phyloP scores from a whole-genome alignment of 2,113 vertebrate genomes.

The Poecile atricapillus region DNA sequence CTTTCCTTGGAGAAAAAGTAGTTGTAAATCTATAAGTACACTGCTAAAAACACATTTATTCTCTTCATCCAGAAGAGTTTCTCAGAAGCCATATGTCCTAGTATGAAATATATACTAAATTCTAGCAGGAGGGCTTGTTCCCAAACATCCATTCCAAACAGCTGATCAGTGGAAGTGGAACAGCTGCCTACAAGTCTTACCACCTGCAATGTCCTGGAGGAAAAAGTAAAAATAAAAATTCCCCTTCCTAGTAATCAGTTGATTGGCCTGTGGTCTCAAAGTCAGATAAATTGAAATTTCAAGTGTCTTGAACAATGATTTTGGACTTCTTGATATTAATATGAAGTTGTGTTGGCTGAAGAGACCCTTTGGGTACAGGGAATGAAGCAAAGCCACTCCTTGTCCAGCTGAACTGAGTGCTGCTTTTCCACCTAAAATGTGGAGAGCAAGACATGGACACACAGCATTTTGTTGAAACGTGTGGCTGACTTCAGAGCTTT shows the following conservation, averaged over 20 bases:
- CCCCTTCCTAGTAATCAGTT: accelerated
- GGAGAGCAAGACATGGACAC: background rate
- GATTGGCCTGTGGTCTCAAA: background rate
- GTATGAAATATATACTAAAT: background rate
- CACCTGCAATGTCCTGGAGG: background rate
- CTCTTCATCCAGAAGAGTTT: background rate
- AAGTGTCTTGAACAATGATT: background rate
- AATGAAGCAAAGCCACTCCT: background rate
- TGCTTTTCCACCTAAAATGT: background rate
- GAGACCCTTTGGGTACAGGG: background rate
- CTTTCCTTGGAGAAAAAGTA: background rate
- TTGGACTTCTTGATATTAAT: background rate
- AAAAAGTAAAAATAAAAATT: background rate
- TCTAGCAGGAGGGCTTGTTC: background rate
- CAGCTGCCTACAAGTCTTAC: background rate
- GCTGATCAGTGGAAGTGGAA: background rate
- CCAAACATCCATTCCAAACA: background rate
- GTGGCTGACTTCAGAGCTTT: background rate
- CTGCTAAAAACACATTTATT: background rate
- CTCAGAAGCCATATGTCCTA: background rate
- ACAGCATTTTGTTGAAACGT: background rate
- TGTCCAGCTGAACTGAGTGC: background rate
- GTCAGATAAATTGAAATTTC: background rate
- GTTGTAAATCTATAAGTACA: background rate
- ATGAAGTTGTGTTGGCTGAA: background rate